These are phyloP conservation scores for Galleria mellonella DNA, from an alignment of 1,140 invertebrate species.

Conservation along the genomic window DNA sequence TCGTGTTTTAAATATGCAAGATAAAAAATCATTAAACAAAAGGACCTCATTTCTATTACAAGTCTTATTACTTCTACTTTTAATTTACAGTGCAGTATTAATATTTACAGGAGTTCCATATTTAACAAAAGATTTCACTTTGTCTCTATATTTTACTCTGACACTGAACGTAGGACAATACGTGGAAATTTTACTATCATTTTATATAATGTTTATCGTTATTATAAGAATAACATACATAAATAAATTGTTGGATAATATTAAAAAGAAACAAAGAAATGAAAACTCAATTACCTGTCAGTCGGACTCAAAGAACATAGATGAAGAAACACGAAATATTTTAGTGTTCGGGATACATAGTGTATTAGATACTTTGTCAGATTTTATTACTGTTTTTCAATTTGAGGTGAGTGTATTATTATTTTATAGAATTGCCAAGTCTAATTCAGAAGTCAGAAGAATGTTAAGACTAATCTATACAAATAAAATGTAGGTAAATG, in stretches of 20 bases:
- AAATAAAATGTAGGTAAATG: no score
- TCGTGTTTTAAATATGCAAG: slow-evolving; percentile 19
- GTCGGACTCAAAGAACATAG: no score
- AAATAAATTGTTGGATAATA: not conserved
- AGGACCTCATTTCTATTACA: not conserved
- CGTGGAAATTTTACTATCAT: not conserved
- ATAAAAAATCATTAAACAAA: slow-evolving; percentile 9
- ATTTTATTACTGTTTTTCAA: not conserved
- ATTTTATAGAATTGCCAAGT: no score
- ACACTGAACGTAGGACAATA: not conserved
- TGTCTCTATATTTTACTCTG: not conserved
- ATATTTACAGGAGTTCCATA: not conserved
- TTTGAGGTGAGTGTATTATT: not conserved
- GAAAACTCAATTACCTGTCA: no score
- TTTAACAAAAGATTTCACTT: not conserved
- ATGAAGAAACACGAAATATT: no score
- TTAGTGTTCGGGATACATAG: not conserved
- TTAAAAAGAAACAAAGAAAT: not conserved
- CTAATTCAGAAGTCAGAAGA: no score
- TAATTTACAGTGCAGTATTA: not conserved
- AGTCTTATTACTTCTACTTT: not conserved
- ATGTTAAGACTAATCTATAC: no score
- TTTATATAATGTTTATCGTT: not conserved
- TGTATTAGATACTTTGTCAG: not conserved
- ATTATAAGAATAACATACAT: not conserved